Evolutionary conservation across 2,113 vertebrate species (phyloP).

Genomic region (Narcine bancroftii): DNA sequence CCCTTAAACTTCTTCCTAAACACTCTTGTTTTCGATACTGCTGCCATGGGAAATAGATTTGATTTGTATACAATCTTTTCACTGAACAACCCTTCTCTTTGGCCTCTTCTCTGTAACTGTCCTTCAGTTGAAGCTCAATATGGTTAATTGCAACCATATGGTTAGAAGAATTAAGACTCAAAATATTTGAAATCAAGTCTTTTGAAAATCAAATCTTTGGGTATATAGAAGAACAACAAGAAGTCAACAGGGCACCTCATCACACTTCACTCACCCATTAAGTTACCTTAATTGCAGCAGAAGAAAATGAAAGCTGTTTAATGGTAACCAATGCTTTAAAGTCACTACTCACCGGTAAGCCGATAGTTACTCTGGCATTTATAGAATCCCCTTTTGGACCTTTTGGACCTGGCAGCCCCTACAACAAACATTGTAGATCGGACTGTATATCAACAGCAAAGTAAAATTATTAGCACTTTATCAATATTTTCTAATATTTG

Average conservation of each 20-base stretch:
- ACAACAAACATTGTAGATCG: not conserved
- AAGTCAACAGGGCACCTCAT: not conserved
- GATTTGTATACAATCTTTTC: not conserved
- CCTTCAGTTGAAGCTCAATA: not conserved
- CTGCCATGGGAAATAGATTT: no score
- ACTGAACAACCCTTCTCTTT: not conserved
- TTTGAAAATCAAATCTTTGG: not conserved
- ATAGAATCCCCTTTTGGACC: constrained; percentile 14
- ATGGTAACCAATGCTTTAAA: not conserved
- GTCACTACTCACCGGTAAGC: not conserved
- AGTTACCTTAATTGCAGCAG: not conserved
- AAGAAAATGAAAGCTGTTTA: not conserved
- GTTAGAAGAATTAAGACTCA: not conserved
- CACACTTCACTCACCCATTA: no score
- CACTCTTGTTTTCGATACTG: no score
- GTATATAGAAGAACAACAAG: not conserved
- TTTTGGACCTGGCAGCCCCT: constrained; percentile 3
- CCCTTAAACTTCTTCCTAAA: no score
- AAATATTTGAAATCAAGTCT: not conserved
- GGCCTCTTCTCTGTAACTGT: not conserved
- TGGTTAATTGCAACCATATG: not conserved
- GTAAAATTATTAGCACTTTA: not conserved
- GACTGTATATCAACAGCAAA: not conserved
- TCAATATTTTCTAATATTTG: not conserved
- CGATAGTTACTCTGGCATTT: not conserved